phyloP scores from a whole-genome alignment of 2,888 invertebrate species.

The Clostera curtula region DNA sequence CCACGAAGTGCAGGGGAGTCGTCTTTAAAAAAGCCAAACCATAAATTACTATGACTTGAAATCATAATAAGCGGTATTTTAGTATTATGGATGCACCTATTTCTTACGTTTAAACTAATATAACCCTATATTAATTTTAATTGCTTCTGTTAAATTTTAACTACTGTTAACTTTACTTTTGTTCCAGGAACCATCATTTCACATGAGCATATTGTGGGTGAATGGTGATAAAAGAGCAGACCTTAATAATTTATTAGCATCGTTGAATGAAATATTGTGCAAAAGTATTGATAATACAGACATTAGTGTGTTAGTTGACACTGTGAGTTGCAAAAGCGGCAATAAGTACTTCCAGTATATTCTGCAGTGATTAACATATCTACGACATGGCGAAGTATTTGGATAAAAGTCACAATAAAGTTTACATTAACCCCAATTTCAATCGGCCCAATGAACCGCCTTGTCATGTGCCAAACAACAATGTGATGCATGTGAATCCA shows the following conservation, averaged over 20 bases:
- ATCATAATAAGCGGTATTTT: too few species aligned
- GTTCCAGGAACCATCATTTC: slow-evolving; percentile 87
- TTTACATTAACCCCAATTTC: slow-evolving; percentile 64
- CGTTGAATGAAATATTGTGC: slow-evolving; percentile 60
- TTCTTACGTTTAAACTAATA: too few species aligned
- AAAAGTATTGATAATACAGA: slow-evolving; percentile 41
- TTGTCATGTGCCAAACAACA: slow-evolving; percentile 14
- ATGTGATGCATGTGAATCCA: slow-evolving; percentile 46
- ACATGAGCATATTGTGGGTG: slow-evolving; percentile 88
- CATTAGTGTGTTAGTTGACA: slow-evolving; percentile 65
- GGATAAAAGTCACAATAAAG: slow-evolving; percentile 32
- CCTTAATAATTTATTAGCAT: slow-evolving; percentile 58
- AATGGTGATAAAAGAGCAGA: slow-evolving; percentile 77
- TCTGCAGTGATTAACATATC: slow-evolving; percentile 45
- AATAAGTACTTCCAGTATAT: slow-evolving; percentile 80
- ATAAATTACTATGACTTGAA: too few species aligned
- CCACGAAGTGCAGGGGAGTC: too few species aligned
- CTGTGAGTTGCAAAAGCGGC: slow-evolving; percentile 82
- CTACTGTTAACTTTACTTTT: slow-evolving; percentile 21
- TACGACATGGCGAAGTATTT: slow-evolving; percentile 16
- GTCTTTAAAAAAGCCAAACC: too few species aligned
- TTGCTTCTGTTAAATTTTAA: too few species aligned
- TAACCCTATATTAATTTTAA: too few species aligned
- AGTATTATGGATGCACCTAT: too few species aligned
- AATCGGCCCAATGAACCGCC: slow-evolving; percentile 22